Evolutionary conservation across 2,797 vertebrate genomes (phyloP).

Genomic region (Lerista edwardsae): DNA sequence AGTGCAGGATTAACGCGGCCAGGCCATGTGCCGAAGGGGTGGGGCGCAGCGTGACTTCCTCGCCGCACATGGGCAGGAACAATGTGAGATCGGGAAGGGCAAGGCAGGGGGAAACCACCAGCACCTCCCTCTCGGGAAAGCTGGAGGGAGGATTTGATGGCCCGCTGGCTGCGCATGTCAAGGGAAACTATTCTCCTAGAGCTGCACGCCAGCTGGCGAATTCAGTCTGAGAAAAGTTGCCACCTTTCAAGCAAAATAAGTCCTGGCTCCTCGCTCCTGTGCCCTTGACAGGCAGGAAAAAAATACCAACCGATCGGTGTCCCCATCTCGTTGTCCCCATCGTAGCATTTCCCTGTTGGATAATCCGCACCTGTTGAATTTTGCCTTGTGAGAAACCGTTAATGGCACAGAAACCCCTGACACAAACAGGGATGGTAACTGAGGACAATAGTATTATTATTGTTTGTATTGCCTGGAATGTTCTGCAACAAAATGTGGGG

Average conservation of each 20-base stretch:
- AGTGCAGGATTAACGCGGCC: slow-evolving; percentile 19
- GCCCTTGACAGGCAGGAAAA: neutral
- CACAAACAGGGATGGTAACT: neutral
- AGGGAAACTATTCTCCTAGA: neutral
- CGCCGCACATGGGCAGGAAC: slow-evolving; percentile 4
- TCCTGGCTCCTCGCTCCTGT: neutral
- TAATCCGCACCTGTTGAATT: neutral
- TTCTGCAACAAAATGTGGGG: neutral
- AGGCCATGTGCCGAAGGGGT: slow-evolving; percentile 19
- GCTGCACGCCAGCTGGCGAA: no score
- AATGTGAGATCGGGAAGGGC: neutral
- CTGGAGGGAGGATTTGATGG: neutral
- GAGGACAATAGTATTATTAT: no score
- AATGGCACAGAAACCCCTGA: neutral
- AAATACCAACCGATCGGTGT: neutral
- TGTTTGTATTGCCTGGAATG: no score
- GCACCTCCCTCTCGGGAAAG: no score
- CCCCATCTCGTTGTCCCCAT: no score
- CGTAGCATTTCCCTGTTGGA: neutral
- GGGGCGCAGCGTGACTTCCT: slow-evolving; percentile 9
- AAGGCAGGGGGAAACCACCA: neutral
- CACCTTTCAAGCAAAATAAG: no score
- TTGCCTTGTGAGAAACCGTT: neutral
- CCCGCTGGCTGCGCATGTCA: neutral
- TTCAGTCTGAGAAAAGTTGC: no score